Conservation (phyloP, 2,888 invertebrate species). For the Rosalia funebris region DNA sequence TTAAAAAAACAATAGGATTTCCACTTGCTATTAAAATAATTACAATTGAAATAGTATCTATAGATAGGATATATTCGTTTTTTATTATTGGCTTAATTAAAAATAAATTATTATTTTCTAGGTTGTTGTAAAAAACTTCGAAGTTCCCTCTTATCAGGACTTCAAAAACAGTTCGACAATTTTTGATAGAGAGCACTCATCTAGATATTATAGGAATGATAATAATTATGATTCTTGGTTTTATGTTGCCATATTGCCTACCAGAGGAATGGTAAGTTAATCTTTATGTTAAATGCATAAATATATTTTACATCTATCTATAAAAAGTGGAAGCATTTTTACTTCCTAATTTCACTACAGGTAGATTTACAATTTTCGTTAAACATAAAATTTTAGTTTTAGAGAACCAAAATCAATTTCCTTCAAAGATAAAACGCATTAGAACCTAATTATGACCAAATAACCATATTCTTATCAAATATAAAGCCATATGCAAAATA, state of each 20-base stretch:
- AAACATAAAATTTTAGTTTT: background rate
- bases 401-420: background rate
- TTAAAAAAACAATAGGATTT: too few relatives aligned
- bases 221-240: slow-evolving; percentile 14
- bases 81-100: too few relatives aligned
- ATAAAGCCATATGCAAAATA: too few relatives aligned
- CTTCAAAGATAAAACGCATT: background rate
- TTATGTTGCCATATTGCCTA: slow-evolving; percentile 11
- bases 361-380: background rate
- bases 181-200: background rate
- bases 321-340: background rate
- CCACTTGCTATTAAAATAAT: too few relatives aligned
- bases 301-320: background rate
- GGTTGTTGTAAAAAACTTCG: slow-evolving; percentile 15
- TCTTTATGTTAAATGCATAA: background rate
- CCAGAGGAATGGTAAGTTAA: slow-evolving; percentile 18
- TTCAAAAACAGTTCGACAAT: background rate
- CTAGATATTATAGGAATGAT: background rate
- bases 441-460: background rate
- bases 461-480: too few relatives aligned
- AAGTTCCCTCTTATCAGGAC: background rate
- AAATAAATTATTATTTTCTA: background rate
- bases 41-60: too few relatives aligned
- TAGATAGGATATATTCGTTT: too few relatives aligned
- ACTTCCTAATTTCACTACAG: background rate